Evolutionary conservation across 2,888 invertebrate genomes (phyloP).

Genomic region (Tethea ocularis): DNA sequence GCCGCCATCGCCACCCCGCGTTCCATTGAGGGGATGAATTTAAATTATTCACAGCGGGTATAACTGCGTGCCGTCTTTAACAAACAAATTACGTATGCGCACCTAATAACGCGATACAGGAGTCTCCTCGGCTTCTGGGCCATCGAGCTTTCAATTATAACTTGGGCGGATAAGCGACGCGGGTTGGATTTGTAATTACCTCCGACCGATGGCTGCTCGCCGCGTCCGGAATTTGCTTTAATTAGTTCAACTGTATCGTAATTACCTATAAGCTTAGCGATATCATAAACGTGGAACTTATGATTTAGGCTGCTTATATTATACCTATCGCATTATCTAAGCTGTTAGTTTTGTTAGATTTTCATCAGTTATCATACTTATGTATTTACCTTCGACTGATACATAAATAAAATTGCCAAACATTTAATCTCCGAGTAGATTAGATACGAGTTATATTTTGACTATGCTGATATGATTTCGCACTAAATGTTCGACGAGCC

Average conservation of each 20-base stretch:
- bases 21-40: constrained; percentile 77
- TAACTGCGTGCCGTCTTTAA: constrained; percentile 82
- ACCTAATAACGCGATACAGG: constrained; percentile 79
- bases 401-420: neutral
- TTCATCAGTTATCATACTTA: neutral
- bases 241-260: constrained; percentile 64
- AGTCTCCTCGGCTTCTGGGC: constrained; percentile 63
- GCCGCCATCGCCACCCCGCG: constrained; percentile 58
- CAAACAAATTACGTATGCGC: constrained; percentile 83
- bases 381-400: neutral
- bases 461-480: constrained; percentile 2
- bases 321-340: constrained; percentile 14
- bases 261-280: constrained; percentile 60
- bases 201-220: constrained; percentile 52
- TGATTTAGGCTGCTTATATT: constrained; percentile 32
- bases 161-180: constrained; percentile 71
- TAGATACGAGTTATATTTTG: neutral
- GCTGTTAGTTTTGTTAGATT: constrained; percentile 13
- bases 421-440: neutral
- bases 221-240: constrained; percentile 47
- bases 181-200: constrained; percentile 70
- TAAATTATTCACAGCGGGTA: constrained; percentile 83
- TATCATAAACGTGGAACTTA: constrained; percentile 58
- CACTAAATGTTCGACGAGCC: constrained; percentile 2
- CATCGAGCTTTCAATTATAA: constrained; percentile 80